Percentiles rank a stretch among this genome's conserved stretches.
phyloP scores from a whole-genome alignment of 2,797 vertebrate genomes.

The Gadopsis bispinosus region DNA sequence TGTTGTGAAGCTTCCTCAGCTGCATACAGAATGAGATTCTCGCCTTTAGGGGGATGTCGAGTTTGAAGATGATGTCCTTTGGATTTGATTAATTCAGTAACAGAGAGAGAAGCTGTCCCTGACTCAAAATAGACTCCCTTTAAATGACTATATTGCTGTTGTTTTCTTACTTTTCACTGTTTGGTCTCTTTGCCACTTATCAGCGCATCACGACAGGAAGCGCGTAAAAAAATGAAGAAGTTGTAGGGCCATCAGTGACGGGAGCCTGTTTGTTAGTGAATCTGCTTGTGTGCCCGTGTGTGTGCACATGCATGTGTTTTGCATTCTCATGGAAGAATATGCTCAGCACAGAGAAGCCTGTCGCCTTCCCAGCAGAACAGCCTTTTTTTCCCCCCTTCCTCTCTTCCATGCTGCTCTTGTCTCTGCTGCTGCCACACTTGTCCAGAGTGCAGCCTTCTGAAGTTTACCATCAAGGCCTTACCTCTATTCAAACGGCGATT shows the following conservation, averaged over 20 bases:
- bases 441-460: slow-evolving; percentile 63
- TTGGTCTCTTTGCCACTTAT: slow-evolving; percentile 85
- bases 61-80: slow-evolving; percentile 99
- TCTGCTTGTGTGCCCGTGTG: slow-evolving; percentile 41
- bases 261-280: slow-evolving; percentile 67
- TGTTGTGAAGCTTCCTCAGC: slow-evolving; percentile 93
- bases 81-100: slow-evolving; percentile 99
- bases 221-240: slow-evolving; percentile 68
- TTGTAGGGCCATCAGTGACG: slow-evolving; percentile 80
- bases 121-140: slow-evolving; percentile 87
- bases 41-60: slow-evolving; percentile 97
- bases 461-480: slow-evolving; percentile 56
- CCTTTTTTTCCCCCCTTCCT: slow-evolving; percentile 11
- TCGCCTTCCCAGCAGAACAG: slow-evolving; percentile 56
- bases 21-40: slow-evolving; percentile 97
- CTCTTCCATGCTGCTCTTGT: slow-evolving; percentile 49
- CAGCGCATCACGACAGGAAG: slow-evolving; percentile 81
- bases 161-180: slow-evolving; percentile 82
- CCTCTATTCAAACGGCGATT: slow-evolving; percentile 44
- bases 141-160: slow-evolving; percentile 87
- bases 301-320: slow-evolving; percentile 58
- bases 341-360: slow-evolving; percentile 64
- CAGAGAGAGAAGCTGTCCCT: slow-evolving; percentile 86
- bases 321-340: slow-evolving; percentile 56
- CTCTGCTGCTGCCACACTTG: slow-evolving; percentile 59